These are phyloP conservation scores for Calliopum simillimum DNA, from an alignment of 2,888 invertebrate genomes.

Conservation along the genomic window DNA sequence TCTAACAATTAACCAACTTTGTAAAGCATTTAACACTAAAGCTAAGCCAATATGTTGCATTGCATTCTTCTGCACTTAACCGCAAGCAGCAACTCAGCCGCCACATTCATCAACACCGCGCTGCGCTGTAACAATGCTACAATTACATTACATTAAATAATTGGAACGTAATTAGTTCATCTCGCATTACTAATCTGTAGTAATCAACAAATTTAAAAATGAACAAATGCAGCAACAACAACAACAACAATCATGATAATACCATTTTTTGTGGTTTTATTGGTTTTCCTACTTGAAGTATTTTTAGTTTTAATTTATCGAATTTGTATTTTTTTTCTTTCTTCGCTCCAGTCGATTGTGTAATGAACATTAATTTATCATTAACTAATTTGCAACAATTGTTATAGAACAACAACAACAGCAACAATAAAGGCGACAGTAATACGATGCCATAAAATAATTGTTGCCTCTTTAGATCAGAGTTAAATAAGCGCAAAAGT, in stretches of 20 bases:
- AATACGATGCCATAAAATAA: slow-evolving; percentile 28
- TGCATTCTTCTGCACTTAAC: not conserved
- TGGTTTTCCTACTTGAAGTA: not conserved
- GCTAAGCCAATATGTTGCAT: too few species aligned
- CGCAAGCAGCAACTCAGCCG: not conserved
- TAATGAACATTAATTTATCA: slow-evolving; percentile 27
- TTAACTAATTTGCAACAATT: slow-evolving; percentile 29
- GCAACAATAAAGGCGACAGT: slow-evolving; percentile 12
- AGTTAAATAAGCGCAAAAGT: slow-evolving; percentile 34
- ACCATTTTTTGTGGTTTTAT: slow-evolving; percentile 6
- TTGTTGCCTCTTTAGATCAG: slow-evolving; percentile 22
- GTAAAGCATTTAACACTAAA: too few species aligned
- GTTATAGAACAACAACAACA: slow-evolving; percentile 6
- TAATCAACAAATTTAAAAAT: not conserved
- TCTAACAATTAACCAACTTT: too few species aligned
- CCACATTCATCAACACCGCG: not conserved
- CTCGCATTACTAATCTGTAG: slow-evolving; percentile 31
- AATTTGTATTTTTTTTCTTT: too few species aligned
- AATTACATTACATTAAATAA: slow-evolving; percentile 19
- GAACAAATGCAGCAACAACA: slow-evolving; percentile 7
- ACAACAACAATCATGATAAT: slow-evolving; percentile 20
- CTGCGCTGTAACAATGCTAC: slow-evolving; percentile 19
- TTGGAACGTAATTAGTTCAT: slow-evolving; percentile 31
- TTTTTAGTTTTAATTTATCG: not conserved
- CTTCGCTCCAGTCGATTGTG: slow-evolving; percentile 21